These are phyloP conservation scores for Ophioninae sp. DNA, from an alignment of 2,888 invertebrate species.

Conservation along the genomic window DNA sequence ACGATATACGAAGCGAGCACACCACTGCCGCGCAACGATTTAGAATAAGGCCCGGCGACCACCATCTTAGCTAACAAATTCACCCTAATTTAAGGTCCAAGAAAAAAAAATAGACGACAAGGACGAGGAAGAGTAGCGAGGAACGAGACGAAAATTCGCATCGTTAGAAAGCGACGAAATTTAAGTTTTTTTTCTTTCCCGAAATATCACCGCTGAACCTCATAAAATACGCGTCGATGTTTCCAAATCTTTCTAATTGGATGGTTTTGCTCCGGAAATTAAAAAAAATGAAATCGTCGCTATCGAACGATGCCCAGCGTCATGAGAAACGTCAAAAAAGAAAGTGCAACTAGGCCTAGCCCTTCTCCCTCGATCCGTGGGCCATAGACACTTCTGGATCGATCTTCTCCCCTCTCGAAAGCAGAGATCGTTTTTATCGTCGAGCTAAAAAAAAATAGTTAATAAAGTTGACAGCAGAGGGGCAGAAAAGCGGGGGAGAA, in stretches of 20 bases:
- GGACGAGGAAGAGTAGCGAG: background rate
- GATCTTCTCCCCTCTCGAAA: background rate
- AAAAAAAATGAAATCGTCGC: no score
- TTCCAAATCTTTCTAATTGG: no score
- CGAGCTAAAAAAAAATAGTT: slow-evolving; percentile 29
- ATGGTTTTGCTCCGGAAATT: no score
- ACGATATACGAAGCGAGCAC: slow-evolving; percentile 39
- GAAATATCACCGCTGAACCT: no score
- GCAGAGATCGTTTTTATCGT: slow-evolving; percentile 53
- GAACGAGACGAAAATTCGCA: background rate
- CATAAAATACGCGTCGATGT: no score
- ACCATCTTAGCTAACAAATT: slow-evolving; percentile 56
- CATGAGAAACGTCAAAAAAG: no score
- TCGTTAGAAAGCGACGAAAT: no score
- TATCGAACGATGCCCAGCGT: no score
- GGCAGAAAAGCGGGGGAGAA: slow-evolving; percentile 1
- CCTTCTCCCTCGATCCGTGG: background rate
- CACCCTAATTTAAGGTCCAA: slow-evolving; percentile 49
- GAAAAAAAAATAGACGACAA: slow-evolving; percentile 17
- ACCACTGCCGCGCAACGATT: slow-evolving; percentile 58
- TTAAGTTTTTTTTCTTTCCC: no score
- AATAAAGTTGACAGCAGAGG: slow-evolving; percentile 29
- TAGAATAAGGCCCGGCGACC: slow-evolving; percentile 47
- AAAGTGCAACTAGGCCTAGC: slow-evolving; percentile 45
- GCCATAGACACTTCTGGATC: no score